These are phyloP conservation scores for Merops nubicus DNA, from an alignment of 2,113 vertebrate genomes.

Conservation along the genomic window DNA sequence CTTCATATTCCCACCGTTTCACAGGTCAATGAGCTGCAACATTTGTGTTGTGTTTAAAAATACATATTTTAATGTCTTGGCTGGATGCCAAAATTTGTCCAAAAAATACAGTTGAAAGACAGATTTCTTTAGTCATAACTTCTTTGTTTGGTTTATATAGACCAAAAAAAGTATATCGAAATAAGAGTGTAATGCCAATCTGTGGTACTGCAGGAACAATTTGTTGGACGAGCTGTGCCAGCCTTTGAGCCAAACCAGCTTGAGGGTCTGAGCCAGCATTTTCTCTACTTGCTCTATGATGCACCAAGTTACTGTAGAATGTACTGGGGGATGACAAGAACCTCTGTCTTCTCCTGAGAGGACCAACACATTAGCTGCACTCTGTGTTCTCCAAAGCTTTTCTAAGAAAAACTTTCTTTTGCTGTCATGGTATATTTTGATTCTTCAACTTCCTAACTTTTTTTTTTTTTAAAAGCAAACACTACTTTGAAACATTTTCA, in stretches of 20 bases:
- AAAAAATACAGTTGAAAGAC: background rate
- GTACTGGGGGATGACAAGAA: background rate
- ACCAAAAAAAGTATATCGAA: background rate
- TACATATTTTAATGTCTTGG: conserved; percentile 22
- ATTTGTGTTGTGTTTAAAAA: conserved; percentile 34
- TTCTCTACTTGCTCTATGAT: background rate
- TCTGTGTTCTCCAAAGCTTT: background rate
- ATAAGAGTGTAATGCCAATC: background rate
- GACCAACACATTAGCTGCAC: background rate
- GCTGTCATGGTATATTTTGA: background rate
- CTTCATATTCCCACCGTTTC: conserved; percentile 16
- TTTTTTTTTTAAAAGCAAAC: background rate
- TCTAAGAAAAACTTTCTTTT: background rate
- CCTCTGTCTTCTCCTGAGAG: background rate
- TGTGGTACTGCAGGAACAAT: background rate
- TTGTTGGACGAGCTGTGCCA: background rate
- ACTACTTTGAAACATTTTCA: background rate
- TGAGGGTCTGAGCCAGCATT: background rate
- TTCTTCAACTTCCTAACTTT: background rate
- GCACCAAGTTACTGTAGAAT: background rate
- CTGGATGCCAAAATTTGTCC: background rate
- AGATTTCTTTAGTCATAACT: background rate
- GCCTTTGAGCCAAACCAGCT: background rate
- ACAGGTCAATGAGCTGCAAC: conserved; percentile 37
- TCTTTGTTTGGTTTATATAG: background rate